These are phyloP conservation scores for Nephotettix cincticeps DNA, from an alignment of 1,140 invertebrate genomes.

Conservation along the genomic window DNA sequence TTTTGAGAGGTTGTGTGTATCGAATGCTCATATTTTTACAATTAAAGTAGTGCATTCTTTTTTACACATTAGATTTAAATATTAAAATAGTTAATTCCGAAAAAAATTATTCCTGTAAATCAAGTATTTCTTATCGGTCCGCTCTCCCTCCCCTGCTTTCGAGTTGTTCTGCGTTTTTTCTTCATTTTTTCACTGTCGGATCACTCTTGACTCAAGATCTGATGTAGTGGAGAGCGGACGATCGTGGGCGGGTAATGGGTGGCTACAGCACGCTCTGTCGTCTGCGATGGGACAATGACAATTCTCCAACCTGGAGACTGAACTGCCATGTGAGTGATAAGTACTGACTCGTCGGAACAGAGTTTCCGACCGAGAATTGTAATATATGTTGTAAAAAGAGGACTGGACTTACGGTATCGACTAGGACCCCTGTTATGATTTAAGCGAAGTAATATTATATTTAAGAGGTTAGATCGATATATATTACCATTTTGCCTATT, in stretches of 20 bases:
- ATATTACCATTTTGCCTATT: conserved; percentile 22
- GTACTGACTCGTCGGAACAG: no score
- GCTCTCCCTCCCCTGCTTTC: no score
- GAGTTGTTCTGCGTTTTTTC: no score
- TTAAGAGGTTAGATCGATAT: not conserved
- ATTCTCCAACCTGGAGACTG: not conserved
- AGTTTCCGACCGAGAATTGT: no score
- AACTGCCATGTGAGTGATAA: conserved; percentile 11
- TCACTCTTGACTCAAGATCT: no score
- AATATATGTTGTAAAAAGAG: conserved; percentile 6
- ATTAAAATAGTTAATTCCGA: no score
- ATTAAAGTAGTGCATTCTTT: conserved; percentile 4
- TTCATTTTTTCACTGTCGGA: no score
- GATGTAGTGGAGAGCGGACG: not conserved
- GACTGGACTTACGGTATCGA: conserved; percentile 20
- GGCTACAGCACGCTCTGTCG: not conserved
- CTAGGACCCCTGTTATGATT: conserved; percentile 19
- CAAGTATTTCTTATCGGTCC: no score
- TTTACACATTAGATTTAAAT: not conserved
- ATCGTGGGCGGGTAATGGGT: not conserved
- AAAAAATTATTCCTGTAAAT: no score
- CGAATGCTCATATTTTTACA: conserved; percentile 13
- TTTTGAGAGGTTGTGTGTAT: conserved; percentile 2
- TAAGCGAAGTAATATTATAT: conserved; percentile 1
- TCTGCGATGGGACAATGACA: not conserved